Base-by-base conservation (phyloP, 2,888 invertebrate species). In the Synanthedon formicaeformis region DNA sequence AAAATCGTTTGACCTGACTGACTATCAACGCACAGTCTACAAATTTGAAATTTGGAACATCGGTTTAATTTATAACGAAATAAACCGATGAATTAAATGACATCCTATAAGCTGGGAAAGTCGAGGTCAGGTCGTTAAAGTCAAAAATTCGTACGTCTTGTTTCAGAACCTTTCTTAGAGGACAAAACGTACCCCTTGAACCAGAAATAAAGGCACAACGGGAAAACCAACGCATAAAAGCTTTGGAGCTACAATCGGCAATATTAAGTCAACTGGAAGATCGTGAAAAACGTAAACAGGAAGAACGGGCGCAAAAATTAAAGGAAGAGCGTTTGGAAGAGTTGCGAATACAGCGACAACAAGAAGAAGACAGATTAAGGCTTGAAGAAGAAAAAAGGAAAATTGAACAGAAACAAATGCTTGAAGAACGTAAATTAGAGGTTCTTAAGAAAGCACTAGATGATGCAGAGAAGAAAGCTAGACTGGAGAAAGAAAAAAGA, bases 241-340 rank as follows among this genome's bases (percentile, higher is more conserved):
- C 96, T 0, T 76, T 95, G 57, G 96, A 95, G 72, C 91, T 96
- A 61, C 97, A 97, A 78, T 92, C 93, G 56, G 95, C 94, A 12
- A 94, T 96, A 63, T 90, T 94, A 62, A 91, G 92, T 69, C 96
- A 97, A 75, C 86, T 97, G 52, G 93, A 95, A 70, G 96, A 96
- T 69, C 90, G 93, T 50, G 95, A 96, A 66, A 88, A 91, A 64
- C 87, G 90, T 52, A 90, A 93, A 12, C 91, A 91, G 64, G 92
- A 93, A 75, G 96, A 97, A 73, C 89, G 91, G 58, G 94, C 95
- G 68, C 88, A 88, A 52, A 90, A 91, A 59, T 78, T 92, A 58
- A 89, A 88, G 64, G 96, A 96, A 75, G 97, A 97, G 73, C 88
- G 90, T 60, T 89, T 93, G 59, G 96, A 96, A 75, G 96, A 96